Conservation (phyloP, 2,888 invertebrate species). For the Laspeyria flexula region DNA sequence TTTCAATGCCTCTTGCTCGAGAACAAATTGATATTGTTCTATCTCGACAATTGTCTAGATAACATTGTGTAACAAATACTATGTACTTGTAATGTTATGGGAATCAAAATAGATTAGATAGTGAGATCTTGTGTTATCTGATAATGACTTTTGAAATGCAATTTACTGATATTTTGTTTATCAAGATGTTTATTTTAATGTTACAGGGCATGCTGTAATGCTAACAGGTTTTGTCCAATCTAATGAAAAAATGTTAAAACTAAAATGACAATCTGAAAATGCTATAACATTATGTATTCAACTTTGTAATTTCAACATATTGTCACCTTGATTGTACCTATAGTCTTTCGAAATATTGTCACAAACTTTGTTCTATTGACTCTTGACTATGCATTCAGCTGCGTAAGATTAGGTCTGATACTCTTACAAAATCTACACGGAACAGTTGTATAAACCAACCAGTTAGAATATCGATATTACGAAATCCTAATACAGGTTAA, state of each 20-base stretch:
- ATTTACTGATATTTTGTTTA: neutral
- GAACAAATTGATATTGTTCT: slow-evolving; percentile 6
- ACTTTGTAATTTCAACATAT: no score
- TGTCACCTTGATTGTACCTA: no score
- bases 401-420: slow-evolving; percentile 7
- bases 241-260: no score
- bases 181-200: neutral
- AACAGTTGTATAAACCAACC: slow-evolving; percentile 11
- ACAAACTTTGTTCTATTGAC: neutral
- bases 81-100: neutral
- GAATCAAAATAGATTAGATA: neutral
- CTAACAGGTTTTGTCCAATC: no score
- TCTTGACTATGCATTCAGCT: slow-evolving; percentile 5
- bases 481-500: slow-evolving; percentile 27
- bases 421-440: slow-evolving; percentile 7
- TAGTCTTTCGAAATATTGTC: neutral
- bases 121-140: neutral
- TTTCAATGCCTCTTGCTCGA: no score
- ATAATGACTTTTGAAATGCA: neutral
- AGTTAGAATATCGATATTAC: slow-evolving; percentile 13
- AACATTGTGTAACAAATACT: slow-evolving; percentile 1
- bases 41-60: neutral
- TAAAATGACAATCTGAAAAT: no score
- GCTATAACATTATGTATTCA: no score
- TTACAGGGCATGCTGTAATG: no score